These are phyloP conservation scores for Martes martes DNA, from an alignment of 2,113 vertebrate genomes.

Conservation along the genomic window DNA sequence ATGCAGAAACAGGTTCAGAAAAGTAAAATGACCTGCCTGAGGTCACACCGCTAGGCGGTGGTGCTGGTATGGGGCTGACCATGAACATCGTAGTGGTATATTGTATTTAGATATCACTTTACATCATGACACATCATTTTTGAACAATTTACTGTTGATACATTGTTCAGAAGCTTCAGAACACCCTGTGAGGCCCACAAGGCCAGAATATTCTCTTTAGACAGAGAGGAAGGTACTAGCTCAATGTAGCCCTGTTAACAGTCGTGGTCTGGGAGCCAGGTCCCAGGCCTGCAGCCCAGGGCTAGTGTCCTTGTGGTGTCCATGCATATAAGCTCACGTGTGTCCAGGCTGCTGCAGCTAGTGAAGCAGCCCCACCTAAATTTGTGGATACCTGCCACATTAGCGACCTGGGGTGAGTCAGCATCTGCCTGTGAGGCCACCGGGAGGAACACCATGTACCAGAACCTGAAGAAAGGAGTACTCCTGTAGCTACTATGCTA, in stretches of 20 bases:
- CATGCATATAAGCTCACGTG: not conserved
- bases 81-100: not conserved
- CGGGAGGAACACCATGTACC: conserved; percentile 24
- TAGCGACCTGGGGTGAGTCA: conserved; percentile 21
- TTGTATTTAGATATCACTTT: conserved; percentile 1
- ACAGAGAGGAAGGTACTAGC: not conserved
- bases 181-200: not conserved
- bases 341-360: not conserved
- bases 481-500: not conserved
- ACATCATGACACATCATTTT: not conserved
- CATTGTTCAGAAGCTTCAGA: not conserved
- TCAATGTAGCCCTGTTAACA: not conserved
- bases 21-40: not conserved
- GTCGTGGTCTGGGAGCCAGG: not conserved
- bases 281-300: not conserved
- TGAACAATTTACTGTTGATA: not conserved
- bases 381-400: not conserved
- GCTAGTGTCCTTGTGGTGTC: not conserved
- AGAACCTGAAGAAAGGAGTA: not conserved
- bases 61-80: not conserved
- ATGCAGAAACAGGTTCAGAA: not conserved
- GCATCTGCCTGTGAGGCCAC: not conserved
- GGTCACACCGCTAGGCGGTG: not conserved
- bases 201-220: not conserved
- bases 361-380: not conserved